Evolutionary conservation across 2,797 vertebrate genomes (phyloP), one percentile per base, ranked within the genome.

Genomic region (Scyliorhinus canicula): DNA sequence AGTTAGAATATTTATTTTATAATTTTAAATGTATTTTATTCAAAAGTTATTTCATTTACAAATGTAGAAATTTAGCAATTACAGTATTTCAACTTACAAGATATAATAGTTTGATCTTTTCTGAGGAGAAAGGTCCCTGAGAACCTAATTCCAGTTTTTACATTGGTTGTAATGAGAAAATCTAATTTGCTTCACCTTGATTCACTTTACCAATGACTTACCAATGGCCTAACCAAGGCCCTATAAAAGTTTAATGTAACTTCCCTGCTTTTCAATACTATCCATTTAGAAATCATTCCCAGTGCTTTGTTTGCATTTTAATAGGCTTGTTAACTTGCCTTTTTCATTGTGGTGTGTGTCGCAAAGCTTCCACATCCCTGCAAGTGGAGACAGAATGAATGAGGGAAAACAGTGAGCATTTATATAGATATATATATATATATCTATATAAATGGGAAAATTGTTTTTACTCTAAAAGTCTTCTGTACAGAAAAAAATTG

Each of bases 371-470:
- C 0, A 9, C 21, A 52, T 50, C 82, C 5, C 28, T 88, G 85
- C 52, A n/a, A 88, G 57, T 88, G 52, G 52, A 88, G 85, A n/a
- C 52, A 57, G 85, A 86, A 88, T 35, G 85, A 88, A 57, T 57
- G 71, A 74, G 31, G 19, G 85, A 55, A 88, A 57, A 57, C 52
- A 57, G 50, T 3, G n/a, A n/a, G 55, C 11, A n/a, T 88, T 88
- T 88, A 57, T 52, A 85, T 28, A 85, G 11, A 57, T 88, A 86
- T 28, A 69, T 6, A 67, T 67, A 63, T 16, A 63, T 65, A 65
- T 65, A 65, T 65, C 19, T 65, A 71, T 35, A 35, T 71, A 71
- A 71, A 35, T 1, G 67, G 67, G 28, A 8, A n/a, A 74, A n/a
- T n/a, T 74, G 1, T n/a, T 74, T n/a, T n/a, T 74, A 74, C 35